phyloP scores from a whole-genome alignment of 1,140 invertebrate species.

The Sycophila sp. region DNA sequence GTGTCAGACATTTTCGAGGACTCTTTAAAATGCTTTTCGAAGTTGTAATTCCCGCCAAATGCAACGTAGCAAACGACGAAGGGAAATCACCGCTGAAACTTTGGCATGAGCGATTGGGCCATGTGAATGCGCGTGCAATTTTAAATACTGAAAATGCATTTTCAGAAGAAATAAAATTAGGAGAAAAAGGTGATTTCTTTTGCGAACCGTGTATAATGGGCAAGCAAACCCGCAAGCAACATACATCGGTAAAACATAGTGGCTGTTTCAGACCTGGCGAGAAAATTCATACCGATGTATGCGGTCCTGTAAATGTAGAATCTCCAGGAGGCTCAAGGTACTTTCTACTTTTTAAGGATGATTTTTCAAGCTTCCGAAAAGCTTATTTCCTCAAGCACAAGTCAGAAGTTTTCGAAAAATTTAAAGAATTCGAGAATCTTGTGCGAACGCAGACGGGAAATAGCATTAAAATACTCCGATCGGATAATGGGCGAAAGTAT shows the following conservation, averaged over 20 bases:
- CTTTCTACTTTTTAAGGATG: conserved; percentile 50
- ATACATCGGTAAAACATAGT: not conserved
- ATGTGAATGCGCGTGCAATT: not conserved
- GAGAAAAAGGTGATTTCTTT: not conserved
- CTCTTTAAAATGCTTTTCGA: conserved; percentile 18
- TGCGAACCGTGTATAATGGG: not conserved
- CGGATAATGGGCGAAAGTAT: conserved; percentile 38
- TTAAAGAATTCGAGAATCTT: conserved; percentile 47
- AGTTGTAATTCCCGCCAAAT: not conserved
- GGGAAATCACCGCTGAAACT: conserved; percentile 8
- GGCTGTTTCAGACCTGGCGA: not conserved
- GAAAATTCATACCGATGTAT: not conserved
- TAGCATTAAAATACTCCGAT: conserved; percentile 43
- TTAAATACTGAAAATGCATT: not conserved
- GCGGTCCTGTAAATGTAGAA: conserved; percentile 3
- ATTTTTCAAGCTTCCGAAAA: conserved; percentile 46
- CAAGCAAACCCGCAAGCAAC: not conserved
- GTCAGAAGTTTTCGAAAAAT: conserved; percentile 51
- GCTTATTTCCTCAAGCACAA: conserved; percentile 53
- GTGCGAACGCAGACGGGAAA: conserved; percentile 50
- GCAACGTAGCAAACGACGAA: not conserved
- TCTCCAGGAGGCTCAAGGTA: not conserved
- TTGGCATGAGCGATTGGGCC: conserved; percentile 21
- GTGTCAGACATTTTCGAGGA: not conserved
- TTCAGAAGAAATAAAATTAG: not conserved